These are phyloP conservation scores for Pachydiplax longipennis DNA, from an alignment of 2,888 invertebrate species.

Conservation along the genomic window DNA sequence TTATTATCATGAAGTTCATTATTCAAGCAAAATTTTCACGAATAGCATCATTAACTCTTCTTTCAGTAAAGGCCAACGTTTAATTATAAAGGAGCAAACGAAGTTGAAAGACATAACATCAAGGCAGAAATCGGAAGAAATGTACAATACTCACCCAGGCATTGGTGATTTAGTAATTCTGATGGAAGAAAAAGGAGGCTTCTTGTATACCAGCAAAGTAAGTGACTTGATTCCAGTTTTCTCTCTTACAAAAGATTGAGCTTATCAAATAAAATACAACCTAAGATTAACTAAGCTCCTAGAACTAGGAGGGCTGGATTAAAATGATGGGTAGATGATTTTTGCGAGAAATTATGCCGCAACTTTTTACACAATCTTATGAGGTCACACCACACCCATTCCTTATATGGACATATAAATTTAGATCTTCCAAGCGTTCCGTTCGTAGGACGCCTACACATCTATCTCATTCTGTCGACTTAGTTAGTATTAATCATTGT, in stretches of 20 bases:
- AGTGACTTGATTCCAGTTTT: neutral
- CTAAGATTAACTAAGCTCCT: neutral
- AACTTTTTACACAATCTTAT: slow-evolving; percentile 10
- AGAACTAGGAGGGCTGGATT: neutral
- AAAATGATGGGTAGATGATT: neutral
- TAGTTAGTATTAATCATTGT: too few relatives aligned
- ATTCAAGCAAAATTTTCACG: too few relatives aligned
- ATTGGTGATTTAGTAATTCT: slow-evolving; percentile 14
- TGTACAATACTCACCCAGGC: slow-evolving; percentile 20
- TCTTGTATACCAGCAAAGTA: neutral
- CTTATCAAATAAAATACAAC: neutral
- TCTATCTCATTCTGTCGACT: neutral
- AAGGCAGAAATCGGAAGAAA: neutral
- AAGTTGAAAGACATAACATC: neutral
- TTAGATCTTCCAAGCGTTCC: neutral
- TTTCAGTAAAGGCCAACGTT: neutral
- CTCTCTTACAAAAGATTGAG: neutral
- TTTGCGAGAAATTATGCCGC: neutral
- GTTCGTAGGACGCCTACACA: neutral
- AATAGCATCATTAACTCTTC: too few relatives aligned
- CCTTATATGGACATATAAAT: slow-evolving; percentile 34
- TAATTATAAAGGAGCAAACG: neutral
- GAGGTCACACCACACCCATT: slow-evolving; percentile 37
- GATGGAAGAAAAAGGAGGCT: neutral
- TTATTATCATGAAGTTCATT: too few relatives aligned